A percentile compares a stretch with the other conserved stretches of the same genome.
These are phyloP conservation scores for Aspiorhynchus laticeps DNA, from an alignment of 2,113 vertebrate species.

Conservation along the genomic window DNA sequence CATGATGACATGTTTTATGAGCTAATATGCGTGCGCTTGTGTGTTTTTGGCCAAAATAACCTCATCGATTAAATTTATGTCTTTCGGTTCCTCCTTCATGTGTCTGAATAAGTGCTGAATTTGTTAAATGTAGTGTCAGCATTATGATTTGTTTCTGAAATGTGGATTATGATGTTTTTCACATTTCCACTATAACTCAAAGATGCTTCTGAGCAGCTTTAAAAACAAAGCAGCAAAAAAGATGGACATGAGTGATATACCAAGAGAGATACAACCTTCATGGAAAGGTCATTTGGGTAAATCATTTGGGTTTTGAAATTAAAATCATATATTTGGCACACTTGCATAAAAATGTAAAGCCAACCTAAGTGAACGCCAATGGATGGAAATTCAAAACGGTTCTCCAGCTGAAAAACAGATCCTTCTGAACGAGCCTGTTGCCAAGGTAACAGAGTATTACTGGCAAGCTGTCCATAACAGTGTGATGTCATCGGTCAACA, in stretches of 20 bases:
- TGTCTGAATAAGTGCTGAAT: constrained; percentile 14
- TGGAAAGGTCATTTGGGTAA: neutral
- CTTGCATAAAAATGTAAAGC: neutral
- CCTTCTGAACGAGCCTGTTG: neutral
- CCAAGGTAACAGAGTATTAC: constrained; percentile 12
- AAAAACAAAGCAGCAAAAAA: neutral
- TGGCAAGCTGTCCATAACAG: constrained; percentile 9
- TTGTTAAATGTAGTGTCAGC: neutral
- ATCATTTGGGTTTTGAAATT: neutral
- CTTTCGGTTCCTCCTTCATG: neutral
- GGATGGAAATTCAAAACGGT: neutral
- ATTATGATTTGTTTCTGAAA: neutral
- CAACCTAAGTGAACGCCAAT: neutral
- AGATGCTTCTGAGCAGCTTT: neutral
- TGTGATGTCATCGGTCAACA: constrained; percentile 29
- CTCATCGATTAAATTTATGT: neutral
- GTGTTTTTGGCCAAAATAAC: neutral
- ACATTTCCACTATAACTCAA: constrained; percentile 4
- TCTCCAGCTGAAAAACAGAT: constrained; percentile 5
- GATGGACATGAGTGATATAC: neutral
- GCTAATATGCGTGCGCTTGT: neutral
- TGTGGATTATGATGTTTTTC: neutral
- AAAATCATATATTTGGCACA: neutral
- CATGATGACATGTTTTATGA: neutral
- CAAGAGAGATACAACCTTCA: neutral